Evolutionary conservation across 2,888 invertebrate genomes (phyloP), one percentile per base, ranked within the genome.

Genomic region (Idaea dimidiata): DNA sequence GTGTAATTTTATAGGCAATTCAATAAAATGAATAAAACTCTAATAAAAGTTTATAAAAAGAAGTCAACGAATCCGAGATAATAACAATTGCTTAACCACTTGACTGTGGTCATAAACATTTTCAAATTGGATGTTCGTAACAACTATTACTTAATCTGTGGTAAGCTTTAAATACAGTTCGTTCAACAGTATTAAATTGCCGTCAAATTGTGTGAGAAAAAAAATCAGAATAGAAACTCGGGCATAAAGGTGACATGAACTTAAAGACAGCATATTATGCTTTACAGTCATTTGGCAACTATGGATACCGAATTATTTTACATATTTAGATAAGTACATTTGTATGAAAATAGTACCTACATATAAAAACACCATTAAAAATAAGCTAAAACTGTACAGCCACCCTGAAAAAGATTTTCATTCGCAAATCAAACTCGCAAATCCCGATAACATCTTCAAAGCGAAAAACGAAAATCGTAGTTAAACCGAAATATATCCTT

Each of bases 101-200:
- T n/a, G 43, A 3, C 43, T 43, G 43, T 43, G 43, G 43, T 43
- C 43, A 43, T 43, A 43, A 43, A 8, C 43, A 43, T 43, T 10
- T 43, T 43, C 43, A 43, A 43, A 43, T 43, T 8, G 14, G 43
- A 14, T 43, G 43, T 10, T 43, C 43, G 43, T 43, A 43, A 43
- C 43, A 6, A 43, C 43, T 43, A 43, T 43, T 43, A 43, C 14
- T 8, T 8, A 43, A 43, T 43, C 43, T 43, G 43, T 43, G 43
- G 43, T 43, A 43, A 43, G 7, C 14, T 43, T 43, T 14, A 8
- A 8, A 43, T 43, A 43, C 43, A 14, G 43, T 43, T 43, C 43
- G 14, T 81, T 80, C 86, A 84, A 86, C 82, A 77, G 77, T 65
- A 77, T 81, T 76, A 81, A 84, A 82, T 82, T 79, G 71, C 63